These are phyloP conservation scores for Falco peregrinus DNA, from an alignment of 2,797 vertebrate genomes.

Conservation along the genomic window DNA sequence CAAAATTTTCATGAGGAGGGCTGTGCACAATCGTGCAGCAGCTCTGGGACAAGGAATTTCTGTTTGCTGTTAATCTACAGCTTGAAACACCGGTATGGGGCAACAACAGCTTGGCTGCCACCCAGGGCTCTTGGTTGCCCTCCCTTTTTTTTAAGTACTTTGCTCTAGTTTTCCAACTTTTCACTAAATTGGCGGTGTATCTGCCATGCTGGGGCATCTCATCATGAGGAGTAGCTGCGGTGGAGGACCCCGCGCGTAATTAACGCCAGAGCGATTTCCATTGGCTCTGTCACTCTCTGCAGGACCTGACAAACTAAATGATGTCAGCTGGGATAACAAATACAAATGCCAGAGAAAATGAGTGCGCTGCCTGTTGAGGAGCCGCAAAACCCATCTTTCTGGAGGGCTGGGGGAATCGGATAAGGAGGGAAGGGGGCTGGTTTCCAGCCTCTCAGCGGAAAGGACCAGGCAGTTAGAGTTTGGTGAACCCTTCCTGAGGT, in stretches of 20 bases:
- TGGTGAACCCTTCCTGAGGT: neutral
- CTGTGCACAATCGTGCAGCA: too few species aligned
- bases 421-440: neutral
- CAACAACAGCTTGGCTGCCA: too few species aligned
- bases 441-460: neutral
- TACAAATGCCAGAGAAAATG: neutral
- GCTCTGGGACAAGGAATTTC: neutral
- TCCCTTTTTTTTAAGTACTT: neutral
- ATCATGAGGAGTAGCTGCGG: neutral
- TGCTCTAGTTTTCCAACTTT: neutral
- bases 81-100: neutral
- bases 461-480: neutral
- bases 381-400: neutral
- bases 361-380: neutral
- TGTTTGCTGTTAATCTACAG: neutral
- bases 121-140: neutral
- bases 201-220: neutral
- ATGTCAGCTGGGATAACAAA: neutral
- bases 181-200: neutral
- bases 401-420: neutral
- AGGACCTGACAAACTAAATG: neutral
- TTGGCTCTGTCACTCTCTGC: neutral
- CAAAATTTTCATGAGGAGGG: neutral
- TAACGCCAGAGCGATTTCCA: neutral
- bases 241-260: neutral